These are phyloP conservation scores for Pycnomerus fuliginosus DNA, from an alignment of 2,888 invertebrate species.

Conservation along the genomic window DNA sequence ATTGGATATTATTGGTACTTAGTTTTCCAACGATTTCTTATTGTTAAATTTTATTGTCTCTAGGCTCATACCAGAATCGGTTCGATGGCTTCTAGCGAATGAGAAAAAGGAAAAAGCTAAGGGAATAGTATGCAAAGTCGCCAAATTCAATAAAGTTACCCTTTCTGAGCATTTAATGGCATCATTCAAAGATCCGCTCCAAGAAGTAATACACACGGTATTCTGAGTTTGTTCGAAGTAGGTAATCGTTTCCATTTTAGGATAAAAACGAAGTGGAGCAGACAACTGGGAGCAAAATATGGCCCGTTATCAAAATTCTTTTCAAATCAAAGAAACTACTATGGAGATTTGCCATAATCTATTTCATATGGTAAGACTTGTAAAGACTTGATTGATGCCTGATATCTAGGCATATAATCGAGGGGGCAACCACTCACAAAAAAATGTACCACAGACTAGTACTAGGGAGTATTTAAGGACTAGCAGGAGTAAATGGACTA, in stretches of 20 bases:
- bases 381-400: no score
- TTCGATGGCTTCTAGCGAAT: conserved; percentile 64
- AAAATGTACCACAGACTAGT: no score
- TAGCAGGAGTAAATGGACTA: no score
- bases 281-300: conserved; percentile 44
- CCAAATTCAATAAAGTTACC: conserved; percentile 57
- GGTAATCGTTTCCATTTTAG: conserved; percentile 19
- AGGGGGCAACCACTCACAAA: no score
- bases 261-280: conserved; percentile 9
- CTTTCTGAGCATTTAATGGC: conserved; percentile 53
- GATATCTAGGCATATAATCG: no score
- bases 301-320: conserved; percentile 51
- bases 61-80: conserved; percentile 60
- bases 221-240: conserved; percentile 2
- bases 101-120: conserved; percentile 57
- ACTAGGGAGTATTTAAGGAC: no score
- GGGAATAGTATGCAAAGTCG: conserved; percentile 58
- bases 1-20: conserved; percentile 60
- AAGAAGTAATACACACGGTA: not conserved
- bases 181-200: conserved; percentile 45
- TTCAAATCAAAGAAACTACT: conserved; percentile 53
- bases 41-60: not conserved
- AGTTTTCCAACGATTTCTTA: conserved; percentile 1
- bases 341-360: conserved; percentile 52
- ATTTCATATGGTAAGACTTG: conserved; percentile 54